phyloP scores from a whole-genome alignment of 2,888 invertebrate genomes.

The Cremastobaeus sp. region DNA sequence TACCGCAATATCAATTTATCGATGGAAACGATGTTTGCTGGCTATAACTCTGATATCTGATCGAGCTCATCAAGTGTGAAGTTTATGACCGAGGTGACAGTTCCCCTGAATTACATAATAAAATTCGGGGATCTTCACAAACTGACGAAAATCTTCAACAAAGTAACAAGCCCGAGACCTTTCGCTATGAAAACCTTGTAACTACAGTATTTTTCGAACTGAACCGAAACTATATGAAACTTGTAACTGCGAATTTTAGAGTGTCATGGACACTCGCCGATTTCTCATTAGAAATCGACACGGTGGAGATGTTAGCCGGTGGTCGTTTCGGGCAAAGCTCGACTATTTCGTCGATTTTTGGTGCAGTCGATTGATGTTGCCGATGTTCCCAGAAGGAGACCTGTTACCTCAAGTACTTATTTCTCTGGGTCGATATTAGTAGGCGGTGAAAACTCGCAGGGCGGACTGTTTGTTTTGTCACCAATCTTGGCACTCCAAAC shows the following conservation, averaged over 20 bases:
- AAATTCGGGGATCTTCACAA: not conserved
- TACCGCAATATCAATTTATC: slow-evolving; percentile 40
- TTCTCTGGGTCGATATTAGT: slow-evolving; percentile 54
- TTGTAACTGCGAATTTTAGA: not conserved
- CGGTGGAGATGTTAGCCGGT: slow-evolving; percentile 52
- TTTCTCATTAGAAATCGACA: slow-evolving; percentile 18
- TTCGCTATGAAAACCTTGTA: too few species aligned
- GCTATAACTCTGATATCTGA: slow-evolving; percentile 38
- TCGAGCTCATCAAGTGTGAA: slow-evolving; percentile 52
- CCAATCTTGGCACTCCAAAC: slow-evolving; percentile 61
- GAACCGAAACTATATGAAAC: too few species aligned
- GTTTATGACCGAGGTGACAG: slow-evolving; percentile 45
- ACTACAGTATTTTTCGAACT: too few species aligned
- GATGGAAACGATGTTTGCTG: slow-evolving; percentile 34
- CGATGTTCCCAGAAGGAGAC: slow-evolving; percentile 53
- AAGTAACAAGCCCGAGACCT: too few species aligned
- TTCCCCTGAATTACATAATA: slow-evolving; percentile 32
- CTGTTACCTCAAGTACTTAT: slow-evolving; percentile 54
- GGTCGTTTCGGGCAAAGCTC: slow-evolving; percentile 47
- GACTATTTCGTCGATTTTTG: slow-evolving; percentile 49
- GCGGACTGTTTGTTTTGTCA: slow-evolving; percentile 62
- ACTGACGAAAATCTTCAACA: too few species aligned
- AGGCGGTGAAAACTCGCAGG: slow-evolving; percentile 39
- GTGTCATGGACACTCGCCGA: slow-evolving; percentile 13
- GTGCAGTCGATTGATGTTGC: slow-evolving; percentile 50